Evolutionary conservation across 2,113 vertebrate species (phyloP).

Genomic region (Cryptotis parvus): DNA sequence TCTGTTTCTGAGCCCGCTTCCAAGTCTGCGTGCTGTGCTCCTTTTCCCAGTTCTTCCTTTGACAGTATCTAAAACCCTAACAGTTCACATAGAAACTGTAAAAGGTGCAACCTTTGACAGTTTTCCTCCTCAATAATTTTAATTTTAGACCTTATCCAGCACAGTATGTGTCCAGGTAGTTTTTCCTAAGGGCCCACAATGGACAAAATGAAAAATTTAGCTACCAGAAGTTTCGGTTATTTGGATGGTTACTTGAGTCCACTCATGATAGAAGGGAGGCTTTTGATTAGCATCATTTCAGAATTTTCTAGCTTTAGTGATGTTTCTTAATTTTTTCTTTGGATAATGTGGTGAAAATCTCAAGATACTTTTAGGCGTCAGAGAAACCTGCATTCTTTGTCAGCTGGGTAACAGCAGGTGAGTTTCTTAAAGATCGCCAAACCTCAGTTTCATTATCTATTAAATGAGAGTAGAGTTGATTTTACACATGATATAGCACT

Average conservation of each 20-base stretch:
- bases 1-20: too few relatives aligned
- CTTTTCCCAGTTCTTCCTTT: not conserved
- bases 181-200: not conserved
- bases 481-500: not conserved
- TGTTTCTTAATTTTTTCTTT: slow-evolving; percentile 5
- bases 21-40: too few relatives aligned
- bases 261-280: not conserved
- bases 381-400: not conserved
- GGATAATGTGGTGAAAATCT: not conserved
- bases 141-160: not conserved
- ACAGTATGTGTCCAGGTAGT: not conserved
- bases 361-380: slow-evolving; percentile 1
- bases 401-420: not conserved
- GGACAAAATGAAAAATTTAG: not conserved
- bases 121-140: not conserved
- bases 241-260: not conserved
- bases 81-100: not conserved
- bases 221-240: not conserved
- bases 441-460: not conserved
- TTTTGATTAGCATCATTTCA: not conserved
- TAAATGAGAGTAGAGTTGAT: slow-evolving; percentile 26
- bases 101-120: not conserved
- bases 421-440: not conserved
- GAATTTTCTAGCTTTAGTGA: not conserved
- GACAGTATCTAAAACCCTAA: too few relatives aligned